Base-by-base conservation (phyloP, 2,888 invertebrate genomes). In the Nebria salina region DNA sequence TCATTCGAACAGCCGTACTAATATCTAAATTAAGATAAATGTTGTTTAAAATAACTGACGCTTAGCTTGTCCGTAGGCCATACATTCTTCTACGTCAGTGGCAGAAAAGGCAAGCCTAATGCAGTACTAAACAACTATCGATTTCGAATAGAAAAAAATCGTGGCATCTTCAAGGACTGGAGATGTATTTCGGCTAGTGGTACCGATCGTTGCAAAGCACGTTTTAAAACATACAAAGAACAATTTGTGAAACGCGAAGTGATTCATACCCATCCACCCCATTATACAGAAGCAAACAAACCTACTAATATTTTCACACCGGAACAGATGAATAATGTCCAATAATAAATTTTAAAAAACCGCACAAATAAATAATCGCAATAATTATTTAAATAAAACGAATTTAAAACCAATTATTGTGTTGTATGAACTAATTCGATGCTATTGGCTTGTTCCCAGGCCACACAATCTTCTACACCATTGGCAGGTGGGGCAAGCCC, bases 101-200 rank as follows among this genome's bases (percentile, higher is more conserved):
- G 68, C 68, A 68, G 26, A 68, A 68, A 68, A 25, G 68, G 68
- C 26, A 68, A 68, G 26, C 68, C 68, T 11, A 68, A 68, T 15
- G 1, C 26, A 68, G 68, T 68, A 13, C 68, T 25, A 25, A 26
- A 26, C 20, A 68, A 68, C 68, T 68, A 68, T 68, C 2, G 20
- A 20, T 68, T 25, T 68, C 9, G 6, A 20, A 68, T 25, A 7
- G 68, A 68, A 25, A 26, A 15, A 20, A 68, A 68, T 0, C 68
- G 26, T 15, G 20, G 68, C 13, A 8, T 1, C 13, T 11, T 7
- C 54, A 54, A 54, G 54, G 4, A 54, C 54, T 54, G 54, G 54
- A 54, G 54, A 13, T 54, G 54, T 54, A 54, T 54, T 11, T 54
- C 54, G 54, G 54, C 54, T 54, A 54, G 54, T 6, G 8, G 7